phyloP scores from a whole-genome alignment of 2,888 invertebrate species.

The Mythimna impura region DNA sequence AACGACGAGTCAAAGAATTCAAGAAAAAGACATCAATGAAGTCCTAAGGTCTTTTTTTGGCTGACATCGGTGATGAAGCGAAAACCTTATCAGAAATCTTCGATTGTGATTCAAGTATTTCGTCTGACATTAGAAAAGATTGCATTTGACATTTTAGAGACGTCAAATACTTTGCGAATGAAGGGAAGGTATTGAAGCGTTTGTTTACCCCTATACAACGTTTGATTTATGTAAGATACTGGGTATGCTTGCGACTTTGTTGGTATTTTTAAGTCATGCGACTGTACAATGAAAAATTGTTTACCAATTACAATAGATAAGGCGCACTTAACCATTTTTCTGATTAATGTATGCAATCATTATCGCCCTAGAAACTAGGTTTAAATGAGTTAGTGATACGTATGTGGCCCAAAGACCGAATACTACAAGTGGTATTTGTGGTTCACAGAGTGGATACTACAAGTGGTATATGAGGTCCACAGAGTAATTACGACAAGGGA shows the following conservation, averaged over 20 bases:
- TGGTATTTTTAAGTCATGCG: neutral
- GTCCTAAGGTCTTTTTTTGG: conserved; percentile 1
- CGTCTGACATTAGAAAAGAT: conserved; percentile 38
- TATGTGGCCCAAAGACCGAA: no score
- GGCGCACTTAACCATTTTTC: no score
- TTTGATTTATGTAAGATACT: neutral
- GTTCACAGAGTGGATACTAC: no score
- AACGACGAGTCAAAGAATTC: conserved; percentile 11
- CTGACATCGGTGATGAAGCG: conserved; percentile 28
- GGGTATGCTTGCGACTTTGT: neutral
- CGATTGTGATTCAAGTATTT: conserved; percentile 46
- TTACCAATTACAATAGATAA: no score
- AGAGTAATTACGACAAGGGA: no score
- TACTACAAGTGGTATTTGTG: no score
- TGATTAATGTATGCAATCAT: no score
- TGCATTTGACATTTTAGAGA: conserved; percentile 45
- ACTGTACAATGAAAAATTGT: no score
- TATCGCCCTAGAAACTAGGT: no score
- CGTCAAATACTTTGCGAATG: conserved; percentile 16
- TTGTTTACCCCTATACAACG: neutral
- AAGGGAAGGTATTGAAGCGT: neutral
- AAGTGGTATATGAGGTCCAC: no score
- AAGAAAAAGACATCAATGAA: conserved; percentile 10
- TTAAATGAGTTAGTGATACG: no score
- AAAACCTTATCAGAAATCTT: conserved; percentile 41